phyloP scores from a whole-genome alignment of 2,797 vertebrate species.

The Xenopus petersii region DNA sequence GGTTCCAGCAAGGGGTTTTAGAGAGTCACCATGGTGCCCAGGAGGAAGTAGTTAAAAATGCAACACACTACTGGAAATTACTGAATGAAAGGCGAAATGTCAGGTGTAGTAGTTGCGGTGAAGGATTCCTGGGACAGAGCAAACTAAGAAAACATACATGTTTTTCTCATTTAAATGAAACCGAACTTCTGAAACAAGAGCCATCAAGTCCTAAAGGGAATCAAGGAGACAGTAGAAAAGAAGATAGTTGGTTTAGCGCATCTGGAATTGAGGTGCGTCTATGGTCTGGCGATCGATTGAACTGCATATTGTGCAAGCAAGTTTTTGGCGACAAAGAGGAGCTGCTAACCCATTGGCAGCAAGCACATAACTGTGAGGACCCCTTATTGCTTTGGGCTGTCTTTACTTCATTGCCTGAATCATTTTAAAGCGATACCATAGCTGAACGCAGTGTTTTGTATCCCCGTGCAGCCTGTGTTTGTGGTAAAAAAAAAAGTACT shows the following conservation, averaged over 20 bases:
- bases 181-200: slow-evolving; percentile 45
- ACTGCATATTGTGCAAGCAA: slow-evolving; percentile 83
- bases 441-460: not conserved
- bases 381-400: slow-evolving; percentile 78
- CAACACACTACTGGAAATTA: slow-evolving; percentile 74
- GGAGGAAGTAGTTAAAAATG: slow-evolving; percentile 71
- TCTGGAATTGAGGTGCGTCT: slow-evolving; percentile 53
- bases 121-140: slow-evolving; percentile 67
- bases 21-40: slow-evolving; percentile 63
- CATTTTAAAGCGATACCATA: slow-evolving; percentile 41
- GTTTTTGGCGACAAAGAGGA: slow-evolving; percentile 71
- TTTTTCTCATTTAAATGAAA: slow-evolving; percentile 58
- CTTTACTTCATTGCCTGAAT: slow-evolving; percentile 62
- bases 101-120: slow-evolving; percentile 63
- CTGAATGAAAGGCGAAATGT: slow-evolving; percentile 67
- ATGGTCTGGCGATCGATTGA: slow-evolving; percentile 62
- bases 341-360: slow-evolving; percentile 81
- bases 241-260: slow-evolving; percentile 27
- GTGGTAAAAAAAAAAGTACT: not conserved
- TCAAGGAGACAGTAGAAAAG: slow-evolving; percentile 20
- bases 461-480: not conserved
- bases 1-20: slow-evolving; percentile 58
- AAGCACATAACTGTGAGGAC: slow-evolving; percentile 83
- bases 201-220: slow-evolving; percentile 11
- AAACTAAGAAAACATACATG: slow-evolving; percentile 72